A percentile compares a stretch with the other conserved stretches of the same genome.
These are phyloP conservation scores for Scolopax bukidnonensis DNA, from an alignment of 2,797 vertebrate genomes.

Conservation along the genomic window DNA sequence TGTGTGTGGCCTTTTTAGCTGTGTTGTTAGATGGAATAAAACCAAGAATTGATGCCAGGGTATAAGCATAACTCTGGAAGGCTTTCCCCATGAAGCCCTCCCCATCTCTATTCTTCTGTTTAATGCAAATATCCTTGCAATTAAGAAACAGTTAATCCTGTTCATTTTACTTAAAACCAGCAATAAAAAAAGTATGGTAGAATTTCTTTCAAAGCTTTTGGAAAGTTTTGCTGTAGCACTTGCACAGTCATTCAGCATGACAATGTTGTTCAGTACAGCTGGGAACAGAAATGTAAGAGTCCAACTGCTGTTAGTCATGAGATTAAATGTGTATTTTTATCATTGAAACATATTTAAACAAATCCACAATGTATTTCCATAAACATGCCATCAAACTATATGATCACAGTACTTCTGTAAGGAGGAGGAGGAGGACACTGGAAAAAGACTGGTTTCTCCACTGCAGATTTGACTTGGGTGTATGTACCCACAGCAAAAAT, in stretches of 20 bases:
- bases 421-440: background rate
- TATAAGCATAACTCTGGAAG: background rate
- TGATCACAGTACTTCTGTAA: background rate
- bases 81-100: background rate
- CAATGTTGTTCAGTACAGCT: background rate
- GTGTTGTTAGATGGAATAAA: background rate
- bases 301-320: background rate
- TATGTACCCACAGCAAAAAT: background rate
- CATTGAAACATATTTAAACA: background rate
- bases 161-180: background rate
- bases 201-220: background rate
- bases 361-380: background rate
- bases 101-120: background rate
- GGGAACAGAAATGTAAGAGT: background rate
- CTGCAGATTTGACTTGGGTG: background rate
- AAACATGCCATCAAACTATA: background rate
- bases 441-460: background rate
- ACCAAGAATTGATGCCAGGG: background rate
- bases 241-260: background rate
- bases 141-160: background rate
- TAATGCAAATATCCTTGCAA: background rate
- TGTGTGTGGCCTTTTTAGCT: background rate
- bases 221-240: background rate
- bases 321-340: background rate
- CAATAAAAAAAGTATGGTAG: accelerated